These are phyloP conservation scores for Epinephelus malabaricus DNA, from an alignment of 2,797 vertebrate genomes.

Conservation along the genomic window DNA sequence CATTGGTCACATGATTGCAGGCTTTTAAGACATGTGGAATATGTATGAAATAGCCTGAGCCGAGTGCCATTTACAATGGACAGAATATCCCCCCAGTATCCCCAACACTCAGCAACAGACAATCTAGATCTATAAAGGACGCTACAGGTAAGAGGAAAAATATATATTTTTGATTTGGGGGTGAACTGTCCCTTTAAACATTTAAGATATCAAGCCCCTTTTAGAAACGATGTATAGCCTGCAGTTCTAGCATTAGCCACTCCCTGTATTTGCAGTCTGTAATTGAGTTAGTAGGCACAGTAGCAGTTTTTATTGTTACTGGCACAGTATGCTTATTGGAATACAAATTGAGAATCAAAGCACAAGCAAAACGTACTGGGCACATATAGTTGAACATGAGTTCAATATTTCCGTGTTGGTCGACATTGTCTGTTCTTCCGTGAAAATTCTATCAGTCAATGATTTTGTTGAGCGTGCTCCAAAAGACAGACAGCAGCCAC, in stretches of 20 bases:
- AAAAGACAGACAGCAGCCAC: neutral
- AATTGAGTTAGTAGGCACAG: neutral
- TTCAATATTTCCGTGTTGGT: neutral
- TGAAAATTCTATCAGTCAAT: neutral
- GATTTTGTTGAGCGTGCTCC: neutral
- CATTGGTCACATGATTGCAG: too few relatives aligned
- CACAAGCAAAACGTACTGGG: neutral
- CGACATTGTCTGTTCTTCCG: neutral
- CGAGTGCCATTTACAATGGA: too few relatives aligned
- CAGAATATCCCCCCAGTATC: too few relatives aligned
- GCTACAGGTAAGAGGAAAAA: too few relatives aligned
- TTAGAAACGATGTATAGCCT: neutral
- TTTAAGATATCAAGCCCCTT: neutral
- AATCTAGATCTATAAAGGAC: too few relatives aligned
- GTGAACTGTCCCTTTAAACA: too few relatives aligned
- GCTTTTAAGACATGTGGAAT: too few relatives aligned
- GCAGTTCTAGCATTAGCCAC: neutral
- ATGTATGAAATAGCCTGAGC: too few relatives aligned
- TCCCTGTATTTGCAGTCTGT: neutral
- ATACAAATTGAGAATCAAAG: neutral
- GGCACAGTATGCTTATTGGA: neutral
- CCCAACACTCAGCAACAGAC: too few relatives aligned
- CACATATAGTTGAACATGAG: constrained; percentile 7
- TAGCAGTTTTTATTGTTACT: neutral
- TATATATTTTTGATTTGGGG: too few relatives aligned